Conservation (phyloP, 2,797 vertebrate species). For the Thripadectes ignobilis region DNA sequence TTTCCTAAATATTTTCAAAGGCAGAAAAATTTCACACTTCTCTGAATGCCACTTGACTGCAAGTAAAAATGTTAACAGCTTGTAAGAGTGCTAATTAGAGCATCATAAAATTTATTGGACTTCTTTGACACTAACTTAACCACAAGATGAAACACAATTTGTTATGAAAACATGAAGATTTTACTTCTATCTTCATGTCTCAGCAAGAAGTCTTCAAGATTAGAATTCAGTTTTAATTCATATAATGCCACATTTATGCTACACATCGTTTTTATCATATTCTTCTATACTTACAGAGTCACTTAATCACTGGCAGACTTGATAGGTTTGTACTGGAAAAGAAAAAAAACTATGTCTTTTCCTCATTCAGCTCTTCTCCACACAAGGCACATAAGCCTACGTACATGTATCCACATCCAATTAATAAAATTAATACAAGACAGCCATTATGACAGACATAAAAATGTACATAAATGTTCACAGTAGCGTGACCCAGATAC, state of each 20-base stretch:
- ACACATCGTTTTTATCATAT: neutral
- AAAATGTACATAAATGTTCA: neutral
- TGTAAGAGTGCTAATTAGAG: constrained; percentile 44
- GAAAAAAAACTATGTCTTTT: neutral
- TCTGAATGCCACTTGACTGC: constrained; percentile 29
- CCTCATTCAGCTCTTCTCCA: neutral
- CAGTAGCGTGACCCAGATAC: neutral
- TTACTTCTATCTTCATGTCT: neutral
- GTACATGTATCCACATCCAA: neutral
- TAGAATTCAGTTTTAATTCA: neutral
- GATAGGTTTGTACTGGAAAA: neutral
- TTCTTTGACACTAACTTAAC: neutral
- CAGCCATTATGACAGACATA: neutral
- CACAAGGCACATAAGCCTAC: neutral
- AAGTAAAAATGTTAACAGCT: constrained; percentile 37
- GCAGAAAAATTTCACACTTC: constrained; percentile 14
- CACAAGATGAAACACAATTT: constrained; percentile 8
- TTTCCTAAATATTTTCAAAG: constrained; percentile 49
- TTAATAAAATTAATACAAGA: neutral
- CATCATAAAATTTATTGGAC: constrained; percentile 23
- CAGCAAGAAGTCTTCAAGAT: neutral
- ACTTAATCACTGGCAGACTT: neutral
- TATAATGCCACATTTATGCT: neutral
- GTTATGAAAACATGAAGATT: neutral
- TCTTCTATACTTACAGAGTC: neutral